These are phyloP conservation scores for Branchinecta lindahli DNA, from an alignment of 1,140 invertebrate species.

Conservation along the genomic window DNA sequence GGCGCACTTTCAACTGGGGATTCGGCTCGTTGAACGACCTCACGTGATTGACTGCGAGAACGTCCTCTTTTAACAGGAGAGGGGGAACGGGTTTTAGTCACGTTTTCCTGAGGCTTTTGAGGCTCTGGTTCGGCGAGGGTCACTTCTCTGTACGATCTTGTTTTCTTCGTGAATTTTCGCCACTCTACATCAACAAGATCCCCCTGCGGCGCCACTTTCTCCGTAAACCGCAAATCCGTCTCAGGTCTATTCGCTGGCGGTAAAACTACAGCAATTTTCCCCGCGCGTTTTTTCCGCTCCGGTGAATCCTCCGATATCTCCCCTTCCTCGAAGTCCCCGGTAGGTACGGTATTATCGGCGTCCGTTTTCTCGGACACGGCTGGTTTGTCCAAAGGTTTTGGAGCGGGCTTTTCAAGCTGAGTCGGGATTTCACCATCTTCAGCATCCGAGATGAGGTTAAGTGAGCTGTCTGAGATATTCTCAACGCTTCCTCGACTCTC, in stretches of 20 bases:
- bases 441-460: background rate
- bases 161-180: background rate
- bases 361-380: conserved; percentile 13
- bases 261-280: background rate
- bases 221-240: background rate
- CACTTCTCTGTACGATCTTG: background rate
- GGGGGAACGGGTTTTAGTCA: no score
- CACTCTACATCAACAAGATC: background rate
- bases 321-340: conserved; percentile 18
- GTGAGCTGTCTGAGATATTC: background rate
- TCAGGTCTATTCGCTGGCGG: background rate
- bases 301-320: conserved; percentile 17
- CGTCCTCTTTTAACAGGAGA: no score
- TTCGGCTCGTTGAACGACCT: no score
- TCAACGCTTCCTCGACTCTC: background rate
- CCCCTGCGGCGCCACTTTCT: background rate
- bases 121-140: no score
- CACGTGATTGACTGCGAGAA: no score
- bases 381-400: background rate
- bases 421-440: conserved; percentile 6
- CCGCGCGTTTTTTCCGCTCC: background rate
- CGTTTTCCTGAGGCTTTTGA: no score
- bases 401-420: background rate
- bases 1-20: no score
- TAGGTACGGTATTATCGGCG: no score